A percentile compares a stretch with the other conserved stretches of the same genome.
Conservation (phyloP, 2,888 invertebrate species). For the Hirtodrosophila alboralis region DNA sequence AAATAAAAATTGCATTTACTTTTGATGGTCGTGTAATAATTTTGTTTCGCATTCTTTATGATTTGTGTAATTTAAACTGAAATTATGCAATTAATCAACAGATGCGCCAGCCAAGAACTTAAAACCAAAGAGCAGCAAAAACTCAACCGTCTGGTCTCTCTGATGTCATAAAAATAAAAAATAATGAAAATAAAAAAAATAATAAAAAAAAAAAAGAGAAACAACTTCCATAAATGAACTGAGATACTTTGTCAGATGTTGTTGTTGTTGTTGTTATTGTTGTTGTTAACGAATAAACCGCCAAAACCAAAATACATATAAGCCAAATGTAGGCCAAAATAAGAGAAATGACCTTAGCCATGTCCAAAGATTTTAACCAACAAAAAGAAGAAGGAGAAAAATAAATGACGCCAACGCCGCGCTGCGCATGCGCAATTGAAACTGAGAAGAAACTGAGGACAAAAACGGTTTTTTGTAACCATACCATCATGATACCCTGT, state of each 20-base stretch:
- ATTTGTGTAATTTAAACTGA: constrained; percentile 54
- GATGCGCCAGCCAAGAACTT: constrained; percentile 18
- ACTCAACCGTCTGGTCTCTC: constrained; percentile 2
- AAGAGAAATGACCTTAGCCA: constrained; percentile 65
- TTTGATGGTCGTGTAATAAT: constrained; percentile 41
- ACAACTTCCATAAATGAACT: constrained; percentile 44
- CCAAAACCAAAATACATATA: constrained; percentile 27
- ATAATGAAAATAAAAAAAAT: no score
- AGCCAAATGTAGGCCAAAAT: constrained; percentile 62
- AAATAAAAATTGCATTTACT: constrained; percentile 29
- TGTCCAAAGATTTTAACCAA: constrained; percentile 57
- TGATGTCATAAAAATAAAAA: no score
- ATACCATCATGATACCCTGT: constrained; percentile 33
- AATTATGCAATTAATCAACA: constrained; percentile 64
- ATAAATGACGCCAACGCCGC: constrained; percentile 34
- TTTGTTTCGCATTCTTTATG: constrained; percentile 39
- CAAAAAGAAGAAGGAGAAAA: constrained; percentile 13
- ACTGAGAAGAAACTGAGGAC: constrained; percentile 12
- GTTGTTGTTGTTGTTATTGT: constrained; percentile 13
- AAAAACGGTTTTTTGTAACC: constrained; percentile 22
- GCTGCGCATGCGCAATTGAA: constrained; percentile 49
- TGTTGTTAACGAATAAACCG: constrained; percentile 27
- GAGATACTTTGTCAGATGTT: constrained; percentile 21
- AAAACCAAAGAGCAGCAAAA: constrained; percentile 3
- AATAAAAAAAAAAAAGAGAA: no score